Base-by-base conservation (phyloP, 1,140 invertebrate species). In the Lepidotrigona ventralis region DNA sequence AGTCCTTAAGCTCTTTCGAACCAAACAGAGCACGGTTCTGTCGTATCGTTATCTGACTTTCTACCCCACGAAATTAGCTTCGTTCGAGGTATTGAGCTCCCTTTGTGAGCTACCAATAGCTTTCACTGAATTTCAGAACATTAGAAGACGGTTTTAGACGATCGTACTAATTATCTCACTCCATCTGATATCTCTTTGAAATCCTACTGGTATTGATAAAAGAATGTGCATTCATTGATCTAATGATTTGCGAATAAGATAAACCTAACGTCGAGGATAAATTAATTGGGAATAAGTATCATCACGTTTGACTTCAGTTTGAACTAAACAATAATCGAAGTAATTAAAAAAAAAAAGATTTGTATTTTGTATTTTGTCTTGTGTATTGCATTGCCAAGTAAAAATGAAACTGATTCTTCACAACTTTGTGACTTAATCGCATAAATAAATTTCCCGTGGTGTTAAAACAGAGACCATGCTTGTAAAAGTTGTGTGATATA, bases 1-100 rank as follows among this genome's bases (percentile, higher is more conserved):
- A 69, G 39, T 14, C 29, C 19, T 53, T 53, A 77, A 77, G 66
- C 60, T 64, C 64, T n/a, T 19, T 60, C 19, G 63, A 74, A 64
- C 51, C 21, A 81, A n/a, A 56, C 51, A 17, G 53, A 33, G 1
- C 39, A 39, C 74, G 68, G 63, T 39, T 68, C 33, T 64, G 17
- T 29, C 29, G n/a, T 69, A 17, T 51, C 63, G 72, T 82, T 82
- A 82, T 69, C 64, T 64, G 26, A 19, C 23, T 69, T 68, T 82
- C 26, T 77, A n/a, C 64, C 60, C 26, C 39, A 8, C 9, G 12
- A 70, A 82, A 77, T 70, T 70, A 77, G 54, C 54, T 70, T 60
- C 39, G 21, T 56, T 17, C 26, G 46, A 53, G 19, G 17, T 23
- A 53, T 12, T n/a, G 51, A 19, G 53, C 33, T 82, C 64, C 3